Evolutionary conservation across 2,113 vertebrate genomes (phyloP), one percentile per base, ranked within the genome.

Genomic region (Motacilla tschutschensis): DNA sequence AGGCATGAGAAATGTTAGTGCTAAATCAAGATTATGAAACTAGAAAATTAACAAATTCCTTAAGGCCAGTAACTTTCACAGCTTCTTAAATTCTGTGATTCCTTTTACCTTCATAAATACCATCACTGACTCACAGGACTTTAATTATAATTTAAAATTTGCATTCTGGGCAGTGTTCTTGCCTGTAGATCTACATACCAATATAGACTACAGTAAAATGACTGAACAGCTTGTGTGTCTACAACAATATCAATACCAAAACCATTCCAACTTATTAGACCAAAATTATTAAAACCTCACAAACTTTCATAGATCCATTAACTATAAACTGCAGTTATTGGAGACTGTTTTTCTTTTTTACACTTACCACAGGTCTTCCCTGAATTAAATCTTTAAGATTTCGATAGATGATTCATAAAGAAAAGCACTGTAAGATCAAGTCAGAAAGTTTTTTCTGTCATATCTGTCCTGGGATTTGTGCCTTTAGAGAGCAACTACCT

Each of bases 361-460:
- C 2, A 1, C 20, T 62, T 54, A 73, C 75, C 75, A 51, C 59
- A 79, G 28, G 21, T 63, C 55, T 82, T 79, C 55, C 28, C n/a
- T 65, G 44, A 76, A 88, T 70, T 69, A 76, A 81, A 58, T 79
- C 46, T 40, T 79, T 7, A 21, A 40, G 24, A 36, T 40, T 81
- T 47, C 60, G 31, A 43, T 35, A 65, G 48, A 40, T 43, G 5
- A 38, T 75, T 81, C 12, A 48, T 22, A 67, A 54, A 80, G 14
- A 71, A 89, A 48, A 54, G 3, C 7, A 14, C 53, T 51, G 14
- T 59, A 71, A 80, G 16, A 53, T n/a, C 17, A 36, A 60, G 41
- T 67, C 53, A 78, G 74, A 85, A 85, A 83, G 38, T 36, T 69
- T 71, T 94, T 83, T 64, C 54, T 91, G 54, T 73, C 24, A n/a